phyloP scores from a whole-genome alignment of 1,140 invertebrate genomes.

The Zaprionus kolodkinae region DNA sequence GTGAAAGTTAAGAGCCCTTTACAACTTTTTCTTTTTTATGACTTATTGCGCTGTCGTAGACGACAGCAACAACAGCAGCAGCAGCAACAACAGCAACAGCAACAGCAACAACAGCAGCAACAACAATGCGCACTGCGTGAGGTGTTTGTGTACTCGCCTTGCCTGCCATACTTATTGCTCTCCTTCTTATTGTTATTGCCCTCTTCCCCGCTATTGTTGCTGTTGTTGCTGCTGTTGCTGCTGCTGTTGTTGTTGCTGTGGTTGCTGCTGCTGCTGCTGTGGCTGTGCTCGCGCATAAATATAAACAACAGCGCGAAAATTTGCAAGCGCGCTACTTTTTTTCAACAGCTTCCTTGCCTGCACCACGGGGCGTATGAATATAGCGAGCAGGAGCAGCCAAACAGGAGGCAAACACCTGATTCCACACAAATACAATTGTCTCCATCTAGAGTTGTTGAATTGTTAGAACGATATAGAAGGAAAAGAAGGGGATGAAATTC shows the following conservation, averaged over 20 bases:
- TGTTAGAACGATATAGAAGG: not conserved
- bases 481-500: not conserved
- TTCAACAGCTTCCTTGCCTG: slow-evolving; percentile 36
- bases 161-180: slow-evolving; percentile 26
- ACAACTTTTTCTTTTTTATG: slow-evolving; percentile 78
- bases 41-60: slow-evolving; percentile 77
- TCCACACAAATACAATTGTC: slow-evolving; percentile 21
- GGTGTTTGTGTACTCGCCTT: slow-evolving; percentile 42
- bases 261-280: not conserved
- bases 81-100: not conserved
- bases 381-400: slow-evolving; percentile 24
- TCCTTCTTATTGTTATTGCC: slow-evolving; percentile 3
- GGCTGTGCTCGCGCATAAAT: slow-evolving; percentile 63
- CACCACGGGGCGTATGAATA: slow-evolving; percentile 71
- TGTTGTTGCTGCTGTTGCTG: slow-evolving; percentile 1
- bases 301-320: slow-evolving; percentile 71
- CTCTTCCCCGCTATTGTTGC: slow-evolving; percentile 5
- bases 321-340: slow-evolving; percentile 48
- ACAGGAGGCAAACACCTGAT: slow-evolving; percentile 37
- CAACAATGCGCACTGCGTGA: slow-evolving; percentile 45
- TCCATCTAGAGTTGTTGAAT: slow-evolving; percentile 11
- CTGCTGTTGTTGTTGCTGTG: not conserved
- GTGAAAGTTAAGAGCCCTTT: slow-evolving; percentile 82
- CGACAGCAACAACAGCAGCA: slow-evolving; percentile 29
- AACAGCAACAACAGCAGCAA: not conserved